Evolutionary conservation across 2,888 invertebrate species (phyloP).

Genomic region (Agrenia bidenticulata): DNA sequence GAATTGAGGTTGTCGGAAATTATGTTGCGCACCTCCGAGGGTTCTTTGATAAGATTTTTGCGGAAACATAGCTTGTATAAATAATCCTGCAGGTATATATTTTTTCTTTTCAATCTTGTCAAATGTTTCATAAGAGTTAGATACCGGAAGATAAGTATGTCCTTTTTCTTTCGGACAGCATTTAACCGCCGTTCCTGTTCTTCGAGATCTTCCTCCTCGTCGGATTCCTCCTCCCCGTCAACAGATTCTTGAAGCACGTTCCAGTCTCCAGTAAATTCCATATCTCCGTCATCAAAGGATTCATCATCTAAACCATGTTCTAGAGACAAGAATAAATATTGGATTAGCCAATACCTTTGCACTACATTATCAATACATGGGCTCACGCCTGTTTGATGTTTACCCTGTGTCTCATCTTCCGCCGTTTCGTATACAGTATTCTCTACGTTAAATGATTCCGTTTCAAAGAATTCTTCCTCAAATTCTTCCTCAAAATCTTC

Average conservation of each 20-base stretch:
- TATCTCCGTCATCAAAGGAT: no score
- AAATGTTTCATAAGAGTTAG: neutral
- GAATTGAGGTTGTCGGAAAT: neutral
- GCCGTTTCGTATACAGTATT: no score
- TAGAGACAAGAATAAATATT: no score
- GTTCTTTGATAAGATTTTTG: slow-evolving; percentile 4
- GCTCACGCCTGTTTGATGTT: no score
- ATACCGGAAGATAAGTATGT: neutral
- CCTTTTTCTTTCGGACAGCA: neutral
- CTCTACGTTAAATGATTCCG: no score
- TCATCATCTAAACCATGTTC: neutral
- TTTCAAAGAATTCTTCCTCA: no score
- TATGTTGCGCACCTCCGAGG: neutral
- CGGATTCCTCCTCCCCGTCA: slow-evolving; percentile 1
- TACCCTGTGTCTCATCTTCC: no score
- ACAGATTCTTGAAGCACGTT: no score
- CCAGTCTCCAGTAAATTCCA: no score
- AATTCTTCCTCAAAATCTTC: neutral
- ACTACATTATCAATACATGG: no score
- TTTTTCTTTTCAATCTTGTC: neutral
- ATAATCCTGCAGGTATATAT: slow-evolving; percentile 8
- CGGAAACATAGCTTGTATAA: slow-evolving; percentile 3
- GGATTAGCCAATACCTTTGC: no score
- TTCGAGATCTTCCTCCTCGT: slow-evolving; percentile 11
- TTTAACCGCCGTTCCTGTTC: neutral